phyloP scores from a whole-genome alignment of 2,888 invertebrate genomes.

The Mimachlamys varia region DNA sequence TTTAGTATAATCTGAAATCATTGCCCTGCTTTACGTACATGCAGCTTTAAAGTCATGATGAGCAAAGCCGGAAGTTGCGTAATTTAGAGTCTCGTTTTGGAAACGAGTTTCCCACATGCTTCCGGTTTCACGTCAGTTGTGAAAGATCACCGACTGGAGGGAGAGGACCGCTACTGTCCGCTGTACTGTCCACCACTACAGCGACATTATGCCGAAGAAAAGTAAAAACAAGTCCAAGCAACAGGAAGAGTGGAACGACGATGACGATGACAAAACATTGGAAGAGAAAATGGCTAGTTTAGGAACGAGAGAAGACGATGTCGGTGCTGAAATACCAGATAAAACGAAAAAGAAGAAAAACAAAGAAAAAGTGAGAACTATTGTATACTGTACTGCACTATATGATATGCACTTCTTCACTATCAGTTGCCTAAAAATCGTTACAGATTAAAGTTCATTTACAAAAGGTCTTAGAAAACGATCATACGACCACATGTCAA shows the following conservation, averaged over 20 bases:
- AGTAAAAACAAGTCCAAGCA: conserved; percentile 63
- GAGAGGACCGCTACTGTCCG: not conserved
- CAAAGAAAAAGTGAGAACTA: conserved; percentile 49
- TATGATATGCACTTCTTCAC: not conserved
- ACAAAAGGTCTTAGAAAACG: not conserved
- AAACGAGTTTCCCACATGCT: not conserved
- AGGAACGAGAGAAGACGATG: conserved; percentile 54
- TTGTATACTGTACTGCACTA: not conserved
- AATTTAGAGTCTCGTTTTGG: not conserved
- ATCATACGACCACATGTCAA: no score
- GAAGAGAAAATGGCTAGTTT: conserved; percentile 69
- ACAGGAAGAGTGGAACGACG: conserved; percentile 68
- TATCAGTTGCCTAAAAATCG: no score
- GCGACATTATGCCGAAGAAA: conserved; percentile 67
- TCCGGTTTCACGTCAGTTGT: conserved; percentile 16
- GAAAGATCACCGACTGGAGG: not conserved
- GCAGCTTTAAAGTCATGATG: not conserved
- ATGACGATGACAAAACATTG: conserved; percentile 62
- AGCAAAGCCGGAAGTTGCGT: not conserved
- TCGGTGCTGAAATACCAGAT: conserved; percentile 49
- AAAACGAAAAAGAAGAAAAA: conserved; percentile 44
- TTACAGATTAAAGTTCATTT: not conserved
- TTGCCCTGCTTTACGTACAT: not conserved
- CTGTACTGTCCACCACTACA: not conserved
- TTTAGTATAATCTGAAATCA: no score